Evolutionary conservation across 2,113 vertebrate species (phyloP).

Genomic region (Etia nguti): DNA sequence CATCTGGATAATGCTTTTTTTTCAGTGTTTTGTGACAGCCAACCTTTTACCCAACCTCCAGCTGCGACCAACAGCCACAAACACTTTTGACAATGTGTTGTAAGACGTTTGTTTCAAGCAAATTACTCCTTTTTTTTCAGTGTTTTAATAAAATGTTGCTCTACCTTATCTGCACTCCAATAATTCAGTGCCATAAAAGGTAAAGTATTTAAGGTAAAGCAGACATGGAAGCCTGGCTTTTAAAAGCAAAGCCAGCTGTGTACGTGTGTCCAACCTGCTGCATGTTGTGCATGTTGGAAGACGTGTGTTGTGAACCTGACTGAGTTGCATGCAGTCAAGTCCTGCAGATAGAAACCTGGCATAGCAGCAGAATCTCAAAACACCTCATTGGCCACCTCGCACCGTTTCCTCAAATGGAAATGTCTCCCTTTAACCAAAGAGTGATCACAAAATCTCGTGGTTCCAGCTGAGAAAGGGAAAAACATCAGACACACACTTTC

Average conservation of each 20-base stretch:
- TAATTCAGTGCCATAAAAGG: not conserved
- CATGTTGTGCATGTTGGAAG: not conserved
- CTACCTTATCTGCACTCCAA: not conserved
- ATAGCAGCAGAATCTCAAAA: not conserved
- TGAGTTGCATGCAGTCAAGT: not conserved
- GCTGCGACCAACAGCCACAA: not conserved
- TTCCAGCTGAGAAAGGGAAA: not conserved
- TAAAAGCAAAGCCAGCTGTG: constrained; percentile 6
- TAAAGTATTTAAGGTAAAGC: constrained; percentile 15
- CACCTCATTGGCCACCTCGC: not conserved
- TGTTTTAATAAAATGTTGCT: not conserved
- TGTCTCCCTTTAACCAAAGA: not conserved
- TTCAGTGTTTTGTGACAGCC: not conserved
- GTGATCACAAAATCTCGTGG: not conserved
- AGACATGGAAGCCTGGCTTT: constrained; percentile 12
- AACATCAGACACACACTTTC: not conserved
- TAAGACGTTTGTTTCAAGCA: not conserved
- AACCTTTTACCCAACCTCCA: not conserved
- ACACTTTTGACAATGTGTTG: not conserved
- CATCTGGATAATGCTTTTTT: not conserved
- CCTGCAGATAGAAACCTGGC: not conserved
- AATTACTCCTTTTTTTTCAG: not conserved
- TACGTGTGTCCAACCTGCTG: not conserved
- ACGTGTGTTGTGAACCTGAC: constrained; percentile 9
- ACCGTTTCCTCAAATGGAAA: constrained; percentile 5